Evolutionary conservation across 1,140 invertebrate genomes (phyloP), one percentile per base, ranked within the genome.

Genomic region (Caenorhabditis briggsae): DNA sequence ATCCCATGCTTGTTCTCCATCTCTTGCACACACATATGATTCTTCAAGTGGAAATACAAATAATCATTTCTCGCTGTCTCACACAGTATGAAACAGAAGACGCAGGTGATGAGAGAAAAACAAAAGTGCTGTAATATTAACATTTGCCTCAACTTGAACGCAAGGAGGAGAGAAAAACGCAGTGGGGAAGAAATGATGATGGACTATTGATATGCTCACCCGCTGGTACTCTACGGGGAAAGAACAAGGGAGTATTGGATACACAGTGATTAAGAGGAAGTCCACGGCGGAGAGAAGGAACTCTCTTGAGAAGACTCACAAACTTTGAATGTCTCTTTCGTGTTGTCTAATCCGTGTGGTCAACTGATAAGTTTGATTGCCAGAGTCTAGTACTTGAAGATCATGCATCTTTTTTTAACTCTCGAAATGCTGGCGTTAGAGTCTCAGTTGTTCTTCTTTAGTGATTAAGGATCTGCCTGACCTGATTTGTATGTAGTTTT

Each of bases 31-130:
- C 64, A 78, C 70, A 50, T 78, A 78, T 78, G 46, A 78, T 78
- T 53, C 70, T 78, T 78, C 70, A 46, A 78, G 70, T 50, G 70
- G 46, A 78, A 78, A 78, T 78, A 78, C 70, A 78, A 78, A 78
- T 78, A 78, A 78, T 78, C 70, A 78, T 46, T 78, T 78, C 70
- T 78, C 70, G 46, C 70, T n/a, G 43, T n/a, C n/a, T n/a, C 33
- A 23, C 46, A 41, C 33, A 46, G 70, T 7, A 20, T 12, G 46
- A 70, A 3, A 78, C 7, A 16, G 33, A 50, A 46, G 70, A 78
- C 70, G 70, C 70, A 78, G 70, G 41, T 18, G 43, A 12, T 12
- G 43, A 50, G 23, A 20, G 6, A 16, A 48, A 70, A n/a, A 7
- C 33, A 33, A 11, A 43, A 53, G 14, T 78, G 43, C 70, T 50